Conservation (phyloP, 2,113 vertebrate genomes). For the Pimephales promelas region DNA sequence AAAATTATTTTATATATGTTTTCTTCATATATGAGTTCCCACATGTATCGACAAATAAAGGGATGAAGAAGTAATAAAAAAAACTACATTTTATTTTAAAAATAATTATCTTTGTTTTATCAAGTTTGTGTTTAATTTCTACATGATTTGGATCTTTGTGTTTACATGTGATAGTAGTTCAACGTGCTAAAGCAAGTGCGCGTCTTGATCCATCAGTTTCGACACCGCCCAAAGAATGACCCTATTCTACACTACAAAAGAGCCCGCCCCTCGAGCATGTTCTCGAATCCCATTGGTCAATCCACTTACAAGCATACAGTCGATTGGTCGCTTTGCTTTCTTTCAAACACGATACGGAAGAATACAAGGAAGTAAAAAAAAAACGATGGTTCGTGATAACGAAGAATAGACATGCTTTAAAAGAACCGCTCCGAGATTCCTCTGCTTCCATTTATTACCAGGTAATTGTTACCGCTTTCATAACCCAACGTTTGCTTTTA, state of each 20-base stretch:
- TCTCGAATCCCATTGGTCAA: constrained; percentile 54
- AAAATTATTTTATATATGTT: too few species aligned
- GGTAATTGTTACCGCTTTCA: constrained; percentile 3
- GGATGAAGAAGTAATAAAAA: not conserved
- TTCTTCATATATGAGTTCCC: too few species aligned
- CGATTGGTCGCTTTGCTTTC: constrained; percentile 59
- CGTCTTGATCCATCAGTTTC: constrained; percentile 11
- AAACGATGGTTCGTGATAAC: constrained; percentile 52
- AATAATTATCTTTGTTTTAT: not conserved
- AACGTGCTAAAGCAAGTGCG: not conserved
- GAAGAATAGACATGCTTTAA: constrained; percentile 50
- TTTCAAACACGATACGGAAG: constrained; percentile 67
- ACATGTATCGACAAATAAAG: not conserved
- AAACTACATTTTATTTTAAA: too few species aligned
- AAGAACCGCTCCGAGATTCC: constrained; percentile 32
- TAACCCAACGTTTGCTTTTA: not conserved
- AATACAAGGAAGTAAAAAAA: constrained; percentile 65
- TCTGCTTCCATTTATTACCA: constrained; percentile 22
- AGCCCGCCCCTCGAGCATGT: constrained; percentile 47
- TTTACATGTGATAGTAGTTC: not conserved
- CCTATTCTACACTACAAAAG: constrained; percentile 23
- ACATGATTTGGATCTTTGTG: not conserved
- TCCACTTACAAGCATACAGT: fast-evolving
- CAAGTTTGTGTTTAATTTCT: too few species aligned
- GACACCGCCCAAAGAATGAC: constrained; percentile 56